phyloP scores from a whole-genome alignment of 1,140 invertebrate genomes.

The Rhyacophila brunnea region DNA sequence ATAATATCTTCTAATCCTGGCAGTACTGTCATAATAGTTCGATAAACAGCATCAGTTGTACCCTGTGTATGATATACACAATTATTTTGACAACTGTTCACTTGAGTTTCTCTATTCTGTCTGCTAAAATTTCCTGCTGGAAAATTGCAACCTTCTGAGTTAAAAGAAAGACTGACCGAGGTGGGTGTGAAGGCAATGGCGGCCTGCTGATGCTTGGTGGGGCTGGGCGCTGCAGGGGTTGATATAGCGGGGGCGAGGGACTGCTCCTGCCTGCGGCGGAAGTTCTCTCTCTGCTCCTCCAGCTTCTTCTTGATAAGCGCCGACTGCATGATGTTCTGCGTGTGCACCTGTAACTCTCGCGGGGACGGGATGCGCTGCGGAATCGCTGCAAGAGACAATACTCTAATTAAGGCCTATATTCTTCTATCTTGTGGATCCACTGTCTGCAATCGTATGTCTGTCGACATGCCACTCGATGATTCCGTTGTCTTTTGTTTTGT shows the following conservation, averaged over 20 bases:
- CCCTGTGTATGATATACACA: too few species aligned
- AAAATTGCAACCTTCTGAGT: too few species aligned
- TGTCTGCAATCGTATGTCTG: too few species aligned
- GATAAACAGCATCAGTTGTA: too few species aligned
- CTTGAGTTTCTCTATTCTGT: too few species aligned
- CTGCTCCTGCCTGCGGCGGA: conserved; percentile 72
- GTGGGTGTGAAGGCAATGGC: conserved; percentile 86
- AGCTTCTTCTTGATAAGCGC: conserved; percentile 83
- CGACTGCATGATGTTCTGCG: conserved; percentile 79
- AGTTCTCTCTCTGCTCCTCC: conserved; percentile 82
- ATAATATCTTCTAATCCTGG: too few species aligned
- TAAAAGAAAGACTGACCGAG: conserved; percentile 56
- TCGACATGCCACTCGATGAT: too few species aligned
- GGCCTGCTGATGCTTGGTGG: conserved; percentile 54
- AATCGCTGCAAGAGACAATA: conserved; percentile 49
- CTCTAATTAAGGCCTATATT: background rate
- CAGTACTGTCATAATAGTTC: too few species aligned
- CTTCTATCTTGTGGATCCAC: background rate
- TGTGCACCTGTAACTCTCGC: conserved; percentile 76
- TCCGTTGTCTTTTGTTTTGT: too few species aligned
- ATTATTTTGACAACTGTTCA: too few species aligned
- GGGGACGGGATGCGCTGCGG: conserved; percentile 76
- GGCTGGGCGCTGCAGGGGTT: conserved; percentile 33
- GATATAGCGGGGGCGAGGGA: conserved; percentile 22
- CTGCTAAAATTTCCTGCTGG: too few species aligned